Evolutionary conservation across 2,888 invertebrate species (phyloP).

Genomic region (Anoplius nigerrimus): DNA sequence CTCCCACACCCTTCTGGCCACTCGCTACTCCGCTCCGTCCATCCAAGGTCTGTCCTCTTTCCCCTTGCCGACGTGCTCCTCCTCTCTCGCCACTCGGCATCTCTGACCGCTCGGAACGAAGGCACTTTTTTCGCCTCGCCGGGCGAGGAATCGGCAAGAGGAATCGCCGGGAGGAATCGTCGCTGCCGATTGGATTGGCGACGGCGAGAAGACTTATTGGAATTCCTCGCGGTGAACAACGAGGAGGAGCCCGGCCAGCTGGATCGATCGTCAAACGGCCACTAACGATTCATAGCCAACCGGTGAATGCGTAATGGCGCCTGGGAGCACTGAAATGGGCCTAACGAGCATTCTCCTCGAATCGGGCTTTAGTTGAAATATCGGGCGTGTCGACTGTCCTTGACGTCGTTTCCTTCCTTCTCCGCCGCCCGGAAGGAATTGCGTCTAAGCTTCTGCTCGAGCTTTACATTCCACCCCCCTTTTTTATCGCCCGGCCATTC

Average conservation of each 20-base stretch:
- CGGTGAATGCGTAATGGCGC: constrained; percentile 20
- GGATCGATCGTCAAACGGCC: constrained; percentile 36
- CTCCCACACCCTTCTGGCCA: constrained; percentile 14
- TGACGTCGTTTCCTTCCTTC: no score
- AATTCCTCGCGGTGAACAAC: constrained; percentile 42
- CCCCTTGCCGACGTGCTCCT: background rate
- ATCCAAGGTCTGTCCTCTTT: background rate
- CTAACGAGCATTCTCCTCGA: no score
- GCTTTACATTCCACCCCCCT: no score
- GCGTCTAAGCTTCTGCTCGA: no score
- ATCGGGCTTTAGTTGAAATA: no score
- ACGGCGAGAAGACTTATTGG: constrained; percentile 38
- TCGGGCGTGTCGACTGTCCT: no score
- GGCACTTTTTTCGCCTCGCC: constrained; percentile 26
- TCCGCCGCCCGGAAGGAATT: no score
- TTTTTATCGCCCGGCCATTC: no score
- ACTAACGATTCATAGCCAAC: constrained; percentile 25
- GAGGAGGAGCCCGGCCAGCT: constrained; percentile 11
- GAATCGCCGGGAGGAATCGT: constrained; percentile 27
- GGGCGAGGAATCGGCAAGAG: constrained; percentile 18
- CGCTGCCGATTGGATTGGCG: constrained; percentile 35
- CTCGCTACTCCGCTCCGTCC: background rate
- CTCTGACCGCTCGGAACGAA: constrained; percentile 13
- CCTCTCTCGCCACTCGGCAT: constrained; percentile 6
- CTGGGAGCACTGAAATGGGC: no score